Evolutionary conservation across 2,888 invertebrate species (phyloP).

Genomic region (Ophion obscuratus): DNA sequence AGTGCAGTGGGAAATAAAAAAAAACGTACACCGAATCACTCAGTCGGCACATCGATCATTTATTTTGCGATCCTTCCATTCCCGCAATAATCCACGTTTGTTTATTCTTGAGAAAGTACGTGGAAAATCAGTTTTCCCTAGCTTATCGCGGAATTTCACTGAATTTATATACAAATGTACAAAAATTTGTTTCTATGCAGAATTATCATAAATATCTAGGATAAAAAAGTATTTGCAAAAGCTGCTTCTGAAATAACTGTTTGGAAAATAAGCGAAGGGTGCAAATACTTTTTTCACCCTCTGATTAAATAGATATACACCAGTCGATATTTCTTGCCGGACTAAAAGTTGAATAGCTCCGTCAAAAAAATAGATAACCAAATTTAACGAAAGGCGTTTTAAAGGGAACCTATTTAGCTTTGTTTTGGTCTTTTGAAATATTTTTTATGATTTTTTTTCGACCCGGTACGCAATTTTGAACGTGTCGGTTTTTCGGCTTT

Average conservation of each 20-base stretch:
- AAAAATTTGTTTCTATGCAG: constrained; percentile 44
- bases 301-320: not conserved
- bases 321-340: too few relatives aligned
- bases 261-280: not conserved
- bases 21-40: constrained; percentile 56
- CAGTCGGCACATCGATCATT: not conserved
- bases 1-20: constrained; percentile 50
- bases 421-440: too few relatives aligned
- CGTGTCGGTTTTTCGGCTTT: too few relatives aligned
- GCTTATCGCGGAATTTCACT: constrained; percentile 18
- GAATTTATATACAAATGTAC: constrained; percentile 69
- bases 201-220: not conserved
- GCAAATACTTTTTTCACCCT: not conserved
- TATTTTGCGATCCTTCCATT: not conserved
- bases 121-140: not conserved
- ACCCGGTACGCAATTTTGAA: too few relatives aligned
- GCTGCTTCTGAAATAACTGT: not conserved
- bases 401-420: too few relatives aligned
- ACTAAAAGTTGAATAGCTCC: too few relatives aligned
- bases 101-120: not conserved
- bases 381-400: too few relatives aligned
- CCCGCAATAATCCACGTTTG: not conserved
- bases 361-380: too few relatives aligned
- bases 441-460: too few relatives aligned
- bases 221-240: not conserved